A percentile compares a stretch with the other conserved stretches of the same genome.
Conservation (phyloP, 2,888 invertebrate species). For the Scrobipalpa atriplicella region DNA sequence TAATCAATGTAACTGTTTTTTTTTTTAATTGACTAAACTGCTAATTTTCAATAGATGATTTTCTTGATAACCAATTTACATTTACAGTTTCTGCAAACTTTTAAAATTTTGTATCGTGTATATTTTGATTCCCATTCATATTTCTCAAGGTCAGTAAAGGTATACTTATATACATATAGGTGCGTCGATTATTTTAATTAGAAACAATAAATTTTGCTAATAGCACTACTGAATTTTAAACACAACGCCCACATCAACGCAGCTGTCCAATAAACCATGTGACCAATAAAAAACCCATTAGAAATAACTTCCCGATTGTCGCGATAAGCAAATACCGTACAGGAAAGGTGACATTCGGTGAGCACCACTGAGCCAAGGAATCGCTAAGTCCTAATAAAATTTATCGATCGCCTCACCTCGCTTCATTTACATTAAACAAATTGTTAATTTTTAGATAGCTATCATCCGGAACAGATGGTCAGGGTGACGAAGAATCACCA, state of each 20-base stretch:
- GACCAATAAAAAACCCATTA: slow-evolving; percentile 60
- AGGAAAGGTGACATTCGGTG: slow-evolving; percentile 79
- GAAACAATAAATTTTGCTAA: background rate
- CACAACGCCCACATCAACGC: slow-evolving; percentile 37
- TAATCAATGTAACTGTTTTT: too few species aligned
- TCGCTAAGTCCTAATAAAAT: slow-evolving; percentile 73
- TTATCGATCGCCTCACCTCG: slow-evolving; percentile 75
- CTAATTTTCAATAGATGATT: too few species aligned
- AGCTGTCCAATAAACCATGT: slow-evolving; percentile 58
- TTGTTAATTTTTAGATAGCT: slow-evolving; percentile 82
- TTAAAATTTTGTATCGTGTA: too few species aligned
- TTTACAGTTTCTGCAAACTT: too few species aligned
- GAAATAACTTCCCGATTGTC: slow-evolving; percentile 64
- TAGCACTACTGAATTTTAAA: slow-evolving; percentile 24
- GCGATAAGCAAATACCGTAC: slow-evolving; percentile 68
- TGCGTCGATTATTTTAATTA: too few species aligned
- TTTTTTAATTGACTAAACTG: too few species aligned
- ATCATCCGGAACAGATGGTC: slow-evolving; percentile 80
- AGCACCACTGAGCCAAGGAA: slow-evolving; percentile 69
- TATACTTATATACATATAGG: too few species aligned
- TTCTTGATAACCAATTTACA: too few species aligned
- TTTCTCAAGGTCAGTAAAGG: too few species aligned
- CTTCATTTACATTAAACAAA: slow-evolving; percentile 82
- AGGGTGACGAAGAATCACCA: slow-evolving; percentile 41
- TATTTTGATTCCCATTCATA: too few species aligned